phyloP scores from a whole-genome alignment of 2,888 invertebrate genomes.

The Drosophila engyochracea region DNA sequence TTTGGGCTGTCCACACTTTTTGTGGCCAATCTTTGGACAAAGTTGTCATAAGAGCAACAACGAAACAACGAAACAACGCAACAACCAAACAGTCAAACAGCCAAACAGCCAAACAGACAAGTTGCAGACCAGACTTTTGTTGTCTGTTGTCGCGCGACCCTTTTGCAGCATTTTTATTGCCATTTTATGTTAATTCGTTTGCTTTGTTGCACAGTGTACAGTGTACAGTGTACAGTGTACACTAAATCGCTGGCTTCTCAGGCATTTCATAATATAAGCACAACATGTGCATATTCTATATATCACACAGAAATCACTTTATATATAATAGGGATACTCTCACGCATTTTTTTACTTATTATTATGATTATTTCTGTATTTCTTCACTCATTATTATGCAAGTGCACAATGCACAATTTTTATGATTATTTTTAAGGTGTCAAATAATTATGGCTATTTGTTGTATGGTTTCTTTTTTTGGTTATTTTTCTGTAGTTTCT shows the following conservation, averaged over 20 bases:
- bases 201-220: constrained; percentile 14
- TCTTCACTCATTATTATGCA: constrained; percentile 53
- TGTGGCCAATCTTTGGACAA: constrained; percentile 61
- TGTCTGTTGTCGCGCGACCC: constrained; percentile 44
- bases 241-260: constrained; percentile 32
- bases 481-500: constrained; percentile 27
- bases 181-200: constrained; percentile 69
- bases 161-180: constrained; percentile 73
- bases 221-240: constrained; percentile 3
- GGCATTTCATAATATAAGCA: constrained; percentile 27
- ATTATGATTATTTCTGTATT: background rate
- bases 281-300: constrained; percentile 44
- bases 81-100: constrained; percentile 38
- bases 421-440: constrained; percentile 56
- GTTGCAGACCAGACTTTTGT: constrained; percentile 17
- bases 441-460: constrained; percentile 55
- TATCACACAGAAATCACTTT: constrained; percentile 21
- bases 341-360: background rate
- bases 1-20: constrained; percentile 69
- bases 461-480: constrained; percentile 8
- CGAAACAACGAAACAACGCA: constrained; percentile 10
- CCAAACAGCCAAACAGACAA: constrained; percentile 24
- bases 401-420: constrained; percentile 19
- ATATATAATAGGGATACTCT: background rate
- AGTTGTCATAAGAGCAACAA: constrained; percentile 77